Evolutionary conservation across 1,140 invertebrate species (phyloP).

Genomic region (Drosophila bocqueti): DNA sequence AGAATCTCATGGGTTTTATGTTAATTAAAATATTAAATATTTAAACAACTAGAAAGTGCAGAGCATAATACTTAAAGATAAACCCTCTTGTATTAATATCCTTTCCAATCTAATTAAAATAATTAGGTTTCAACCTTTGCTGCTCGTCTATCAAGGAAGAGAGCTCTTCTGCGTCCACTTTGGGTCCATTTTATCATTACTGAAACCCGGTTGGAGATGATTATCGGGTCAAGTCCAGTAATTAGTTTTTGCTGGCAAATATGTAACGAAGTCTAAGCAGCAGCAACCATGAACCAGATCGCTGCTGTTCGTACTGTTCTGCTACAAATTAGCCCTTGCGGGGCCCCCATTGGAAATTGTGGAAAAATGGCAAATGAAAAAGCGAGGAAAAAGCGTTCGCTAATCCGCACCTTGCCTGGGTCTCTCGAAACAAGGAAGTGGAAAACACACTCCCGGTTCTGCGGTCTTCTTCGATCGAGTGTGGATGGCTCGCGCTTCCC

Average conservation of each 20-base stretch:
- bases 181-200: slow-evolving; percentile 56
- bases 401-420: slow-evolving; percentile 74
- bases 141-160: slow-evolving; percentile 6
- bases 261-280: slow-evolving; percentile 53
- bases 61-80: background rate
- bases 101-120: slow-evolving; percentile 13
- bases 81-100: too few species aligned
- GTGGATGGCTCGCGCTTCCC: slow-evolving; percentile 40
- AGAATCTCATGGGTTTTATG: background rate
- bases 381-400: slow-evolving; percentile 32
- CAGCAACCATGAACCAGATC: slow-evolving; percentile 22
- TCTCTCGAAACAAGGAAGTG: slow-evolving; percentile 70
- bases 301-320: background rate
- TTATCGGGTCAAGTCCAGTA: slow-evolving; percentile 66
- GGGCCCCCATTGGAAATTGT: slow-evolving; percentile 30
- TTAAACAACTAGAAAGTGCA: background rate
- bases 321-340: slow-evolving; percentile 80
- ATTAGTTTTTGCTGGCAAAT: slow-evolving; percentile 80
- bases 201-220: slow-evolving; percentile 46
- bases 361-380: slow-evolving; percentile 23
- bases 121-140: slow-evolving; percentile 5
- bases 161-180: background rate
- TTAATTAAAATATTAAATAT: slow-evolving; percentile 29
- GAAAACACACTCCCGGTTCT: slow-evolving; percentile 54
- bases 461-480: slow-evolving; percentile 27